A percentile compares a stretch with the other conserved stretches of the same genome.
phyloP scores from a whole-genome alignment of 2,797 vertebrate species.

The Lepus oiostolus region DNA sequence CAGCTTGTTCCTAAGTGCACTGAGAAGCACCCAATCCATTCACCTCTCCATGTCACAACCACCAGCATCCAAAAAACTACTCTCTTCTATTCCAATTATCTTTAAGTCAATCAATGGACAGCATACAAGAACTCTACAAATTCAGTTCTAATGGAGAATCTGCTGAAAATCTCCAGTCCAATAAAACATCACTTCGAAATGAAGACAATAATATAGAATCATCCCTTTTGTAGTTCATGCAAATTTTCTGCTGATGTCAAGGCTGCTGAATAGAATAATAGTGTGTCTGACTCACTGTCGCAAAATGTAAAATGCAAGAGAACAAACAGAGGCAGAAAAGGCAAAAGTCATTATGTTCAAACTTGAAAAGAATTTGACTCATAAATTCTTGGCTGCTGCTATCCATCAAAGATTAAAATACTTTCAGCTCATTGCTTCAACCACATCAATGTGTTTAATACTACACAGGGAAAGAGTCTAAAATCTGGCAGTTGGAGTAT shows the following conservation, averaged over 20 bases:
- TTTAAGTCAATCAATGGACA: neutral
- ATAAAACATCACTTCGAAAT: neutral
- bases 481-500: conserved; percentile 29
- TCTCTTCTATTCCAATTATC: neutral
- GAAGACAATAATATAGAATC: conserved; percentile 39
- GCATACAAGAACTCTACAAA: neutral
- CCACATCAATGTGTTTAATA: conserved; percentile 57
- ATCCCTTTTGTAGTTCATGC: conserved; percentile 13
- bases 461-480: conserved; percentile 19
- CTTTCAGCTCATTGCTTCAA: conserved; percentile 51
- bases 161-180: neutral
- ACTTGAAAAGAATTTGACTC: conserved; percentile 59
- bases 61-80: neutral
- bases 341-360: conserved; percentile 72
- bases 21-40: neutral
- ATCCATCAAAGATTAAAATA: conserved; percentile 69
- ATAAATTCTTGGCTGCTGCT: conserved; percentile 65
- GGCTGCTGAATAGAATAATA: conserved; percentile 26
- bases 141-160: neutral
- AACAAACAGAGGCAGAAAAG: conserved; percentile 38
- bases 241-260: conserved; percentile 58
- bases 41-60: neutral
- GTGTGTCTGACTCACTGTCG: conserved; percentile 24
- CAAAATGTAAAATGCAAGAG: conserved; percentile 66
- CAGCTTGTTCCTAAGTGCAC: neutral